Percentiles rank a stretch among this genome's conserved stretches.
These are phyloP conservation scores for Cheilosia grossa DNA, from an alignment of 2,888 invertebrate genomes.

Conservation along the genomic window DNA sequence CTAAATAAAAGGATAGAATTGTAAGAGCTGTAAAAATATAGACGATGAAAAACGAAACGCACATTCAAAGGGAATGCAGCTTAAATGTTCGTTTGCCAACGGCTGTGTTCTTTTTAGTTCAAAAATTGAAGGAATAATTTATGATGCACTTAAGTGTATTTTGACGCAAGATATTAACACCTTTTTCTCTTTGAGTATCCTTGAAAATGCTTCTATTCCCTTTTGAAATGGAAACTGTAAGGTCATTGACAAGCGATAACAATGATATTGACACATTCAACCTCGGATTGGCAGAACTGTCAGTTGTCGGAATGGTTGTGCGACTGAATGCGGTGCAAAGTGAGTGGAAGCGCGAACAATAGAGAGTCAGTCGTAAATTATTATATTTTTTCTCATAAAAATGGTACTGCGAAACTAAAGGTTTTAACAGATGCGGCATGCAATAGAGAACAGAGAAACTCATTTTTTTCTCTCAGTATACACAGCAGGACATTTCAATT, in stretches of 20 bases:
- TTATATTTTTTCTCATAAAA: too few species aligned
- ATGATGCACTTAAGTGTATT: constrained; percentile 61
- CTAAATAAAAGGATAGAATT: not conserved
- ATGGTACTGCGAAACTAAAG: too few species aligned
- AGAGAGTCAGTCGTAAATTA: not conserved
- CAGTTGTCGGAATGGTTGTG: not conserved
- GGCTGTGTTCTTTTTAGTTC: constrained; percentile 26
- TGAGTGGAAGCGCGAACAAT: not conserved
- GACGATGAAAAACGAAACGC: constrained; percentile 11
- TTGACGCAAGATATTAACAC: constrained; percentile 63
- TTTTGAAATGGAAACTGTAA: constrained; percentile 5
- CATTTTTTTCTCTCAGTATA: too few species aligned
- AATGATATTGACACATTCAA: constrained; percentile 6
- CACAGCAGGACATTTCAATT: too few species aligned
- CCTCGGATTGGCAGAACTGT: constrained; percentile 2
- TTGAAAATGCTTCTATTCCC: constrained; percentile 15
- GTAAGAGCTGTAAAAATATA: constrained; percentile 18
- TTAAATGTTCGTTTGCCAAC: constrained; percentile 41
- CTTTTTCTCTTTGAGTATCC: constrained; percentile 31
- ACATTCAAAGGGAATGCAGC: constrained; percentile 15
- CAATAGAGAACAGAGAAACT: too few species aligned
- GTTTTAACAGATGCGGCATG: too few species aligned
- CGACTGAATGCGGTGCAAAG: not conserved
- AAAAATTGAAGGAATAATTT: constrained; percentile 57
- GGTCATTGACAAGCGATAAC: constrained; percentile 53